Conservation (phyloP, 2,113 vertebrate species). For the Lophius piscatorius region DNA sequence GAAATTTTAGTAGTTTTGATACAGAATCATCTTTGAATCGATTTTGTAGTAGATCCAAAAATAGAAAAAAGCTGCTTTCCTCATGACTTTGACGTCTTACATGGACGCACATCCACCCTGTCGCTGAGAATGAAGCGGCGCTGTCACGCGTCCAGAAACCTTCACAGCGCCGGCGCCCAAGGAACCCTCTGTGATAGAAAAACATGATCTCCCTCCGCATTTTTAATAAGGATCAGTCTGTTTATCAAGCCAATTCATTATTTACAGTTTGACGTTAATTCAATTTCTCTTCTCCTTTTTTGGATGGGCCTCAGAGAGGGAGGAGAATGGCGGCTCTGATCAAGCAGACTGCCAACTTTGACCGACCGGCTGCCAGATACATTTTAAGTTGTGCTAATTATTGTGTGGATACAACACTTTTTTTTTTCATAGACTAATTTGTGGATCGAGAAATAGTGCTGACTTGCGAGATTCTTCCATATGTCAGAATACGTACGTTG, state of each 20-base stretch:
- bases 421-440: conserved; percentile 30
- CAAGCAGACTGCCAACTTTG: conserved; percentile 46
- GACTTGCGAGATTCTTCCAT: conserved; percentile 23
- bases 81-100: too few species aligned
- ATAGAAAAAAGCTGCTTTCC: too few species aligned
- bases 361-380: conserved; percentile 46
- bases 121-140: conserved; percentile 24
- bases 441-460: conserved; percentile 22
- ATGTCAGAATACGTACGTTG: conserved; percentile 2
- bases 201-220: conserved; percentile 67
- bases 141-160: conserved; percentile 62
- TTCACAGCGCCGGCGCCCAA: conserved; percentile 35
- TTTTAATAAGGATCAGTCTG: conserved; percentile 79
- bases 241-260: conserved; percentile 78
- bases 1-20: too few species aligned
- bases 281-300: conserved; percentile 59
- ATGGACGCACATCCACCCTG: too few species aligned
- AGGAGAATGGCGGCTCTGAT: conserved; percentile 49
- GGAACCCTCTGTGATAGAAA: conserved; percentile 56
- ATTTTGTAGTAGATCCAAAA: too few species aligned
- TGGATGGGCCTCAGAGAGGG: conserved; percentile 50
- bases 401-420: conserved; percentile 36
- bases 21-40: too few species aligned
- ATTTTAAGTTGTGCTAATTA: conserved; percentile 59
- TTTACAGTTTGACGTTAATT: conserved; percentile 74